Conservation (phyloP, 2,113 vertebrate genomes). For the Aldabrachelys gigantea region DNA sequence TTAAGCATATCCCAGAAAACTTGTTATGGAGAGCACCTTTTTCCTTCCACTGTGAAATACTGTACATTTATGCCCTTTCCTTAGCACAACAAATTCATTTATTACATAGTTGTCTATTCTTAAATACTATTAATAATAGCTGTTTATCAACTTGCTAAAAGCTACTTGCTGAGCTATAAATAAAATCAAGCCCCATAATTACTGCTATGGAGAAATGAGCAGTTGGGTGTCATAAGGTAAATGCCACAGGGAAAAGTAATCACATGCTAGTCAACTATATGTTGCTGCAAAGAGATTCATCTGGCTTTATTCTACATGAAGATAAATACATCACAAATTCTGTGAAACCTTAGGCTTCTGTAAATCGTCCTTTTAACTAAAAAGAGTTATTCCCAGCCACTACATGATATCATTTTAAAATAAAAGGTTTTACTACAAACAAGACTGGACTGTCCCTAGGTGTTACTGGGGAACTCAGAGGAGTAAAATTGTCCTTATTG, state of each 20-base stretch:
- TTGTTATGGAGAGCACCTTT: neutral
- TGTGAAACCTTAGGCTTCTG: neutral
- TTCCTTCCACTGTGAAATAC: neutral
- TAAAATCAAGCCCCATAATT: slow-evolving; percentile 20
- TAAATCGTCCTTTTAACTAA: slow-evolving; percentile 2
- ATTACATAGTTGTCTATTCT: slow-evolving; percentile 21
- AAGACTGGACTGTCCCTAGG: neutral
- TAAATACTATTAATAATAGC: slow-evolving; percentile 47
- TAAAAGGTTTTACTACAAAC: neutral
- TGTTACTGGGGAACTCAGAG: neutral
- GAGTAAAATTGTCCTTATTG: neutral
- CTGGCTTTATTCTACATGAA: slow-evolving; percentile 40
- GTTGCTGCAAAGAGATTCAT: neutral
- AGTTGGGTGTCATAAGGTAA: slow-evolving; percentile 39
- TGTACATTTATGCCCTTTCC: neutral
- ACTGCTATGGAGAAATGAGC: slow-evolving; percentile 46
- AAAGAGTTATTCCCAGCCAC: slow-evolving; percentile 26
- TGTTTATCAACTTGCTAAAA: slow-evolving; percentile 52
- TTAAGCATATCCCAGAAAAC: neutral
- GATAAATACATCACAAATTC: neutral
- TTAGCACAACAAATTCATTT: neutral
- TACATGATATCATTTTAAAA: slow-evolving; percentile 2
- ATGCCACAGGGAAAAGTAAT: slow-evolving; percentile 31
- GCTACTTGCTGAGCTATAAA: slow-evolving; percentile 27
- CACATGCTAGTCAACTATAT: neutral